Conservation (phyloP, 2,888 invertebrate genomes). For the Phengaris arion region DNA sequence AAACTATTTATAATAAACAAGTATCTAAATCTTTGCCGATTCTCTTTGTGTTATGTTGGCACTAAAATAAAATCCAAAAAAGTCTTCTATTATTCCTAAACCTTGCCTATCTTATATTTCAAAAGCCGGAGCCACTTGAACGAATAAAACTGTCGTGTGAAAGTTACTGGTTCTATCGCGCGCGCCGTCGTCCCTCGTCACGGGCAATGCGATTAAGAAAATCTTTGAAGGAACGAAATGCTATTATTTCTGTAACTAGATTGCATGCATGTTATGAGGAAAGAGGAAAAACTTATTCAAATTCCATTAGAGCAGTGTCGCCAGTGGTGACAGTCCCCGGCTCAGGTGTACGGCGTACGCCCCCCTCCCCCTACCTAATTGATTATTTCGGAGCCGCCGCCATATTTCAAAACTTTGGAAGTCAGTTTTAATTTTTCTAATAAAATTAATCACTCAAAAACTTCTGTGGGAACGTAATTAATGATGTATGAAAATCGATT, state of each 20-base stretch:
- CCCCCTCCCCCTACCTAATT: not conserved
- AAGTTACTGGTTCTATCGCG: not conserved
- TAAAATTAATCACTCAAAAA: constrained; percentile 17
- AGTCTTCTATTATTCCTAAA: not conserved
- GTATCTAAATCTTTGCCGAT: not conserved
- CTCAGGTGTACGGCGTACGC: not conserved
- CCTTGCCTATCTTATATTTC: not conserved
- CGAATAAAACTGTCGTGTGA: not conserved
- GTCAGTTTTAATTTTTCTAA: constrained; percentile 12
- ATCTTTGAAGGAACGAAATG: constrained; percentile 51
- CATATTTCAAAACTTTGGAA: constrained; percentile 14
- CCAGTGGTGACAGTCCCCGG: constrained; percentile 9
- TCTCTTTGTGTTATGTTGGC: not conserved
- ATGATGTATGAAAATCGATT: constrained; percentile 13
- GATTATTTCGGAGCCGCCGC: constrained; percentile 12
- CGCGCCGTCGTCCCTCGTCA: constrained; percentile 33
- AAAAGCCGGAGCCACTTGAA: not conserved
- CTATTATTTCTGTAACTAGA: constrained; percentile 45
- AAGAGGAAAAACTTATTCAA: constrained; percentile 24
- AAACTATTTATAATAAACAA: not conserved
- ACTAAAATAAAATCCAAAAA: not conserved
- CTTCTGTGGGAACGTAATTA: constrained; percentile 2
- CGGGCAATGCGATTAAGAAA: constrained; percentile 48
- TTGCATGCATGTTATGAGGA: constrained; percentile 37
- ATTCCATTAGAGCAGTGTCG: not conserved